A percentile compares a stretch with the other conserved stretches of the same genome.
Evolutionary conservation across 2,888 invertebrate genomes (phyloP).

Genomic region (Dendrolimus houi): DNA sequence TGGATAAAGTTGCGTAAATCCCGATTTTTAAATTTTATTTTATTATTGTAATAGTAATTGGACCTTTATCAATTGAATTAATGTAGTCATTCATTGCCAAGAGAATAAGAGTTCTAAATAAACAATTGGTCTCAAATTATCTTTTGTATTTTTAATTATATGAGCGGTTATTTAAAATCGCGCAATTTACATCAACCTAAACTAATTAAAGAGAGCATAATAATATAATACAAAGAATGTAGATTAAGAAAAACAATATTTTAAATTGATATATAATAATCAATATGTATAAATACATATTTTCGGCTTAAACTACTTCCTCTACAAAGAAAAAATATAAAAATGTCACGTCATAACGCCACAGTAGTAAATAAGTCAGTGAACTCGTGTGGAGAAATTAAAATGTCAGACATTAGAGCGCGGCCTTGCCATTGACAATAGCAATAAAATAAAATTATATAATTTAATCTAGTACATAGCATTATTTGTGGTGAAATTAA

Average conservation of each 20-base stretch:
- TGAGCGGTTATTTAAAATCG: too few species aligned
- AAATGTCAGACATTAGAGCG: slow-evolving; percentile 21
- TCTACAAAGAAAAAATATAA: neutral
- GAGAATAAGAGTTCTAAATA: too few species aligned
- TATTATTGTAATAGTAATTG: too few species aligned
- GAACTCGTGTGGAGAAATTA: slow-evolving; percentile 33
- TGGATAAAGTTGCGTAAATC: too few species aligned
- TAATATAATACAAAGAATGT: slow-evolving; percentile 2
- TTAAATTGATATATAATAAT: neutral
- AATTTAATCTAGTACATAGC: slow-evolving; percentile 66
- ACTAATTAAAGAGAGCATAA: too few species aligned
- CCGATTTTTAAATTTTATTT: too few species aligned
- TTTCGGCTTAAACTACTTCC: neutral
- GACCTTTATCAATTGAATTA: too few species aligned
- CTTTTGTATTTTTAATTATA: too few species aligned
- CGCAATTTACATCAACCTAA: too few species aligned
- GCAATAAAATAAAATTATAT: slow-evolving; percentile 58
- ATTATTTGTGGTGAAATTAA: slow-evolving; percentile 76
- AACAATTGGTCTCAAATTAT: too few species aligned
- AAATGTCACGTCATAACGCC: slow-evolving; percentile 1
- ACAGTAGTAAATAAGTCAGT: slow-evolving; percentile 19
- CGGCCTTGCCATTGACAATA: slow-evolving; percentile 58
- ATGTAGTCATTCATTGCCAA: too few species aligned
- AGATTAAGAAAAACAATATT: neutral
- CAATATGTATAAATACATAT: too few species aligned